Base-by-base conservation (phyloP, 2,113 vertebrate species). In the Trachemys scripta region DNA sequence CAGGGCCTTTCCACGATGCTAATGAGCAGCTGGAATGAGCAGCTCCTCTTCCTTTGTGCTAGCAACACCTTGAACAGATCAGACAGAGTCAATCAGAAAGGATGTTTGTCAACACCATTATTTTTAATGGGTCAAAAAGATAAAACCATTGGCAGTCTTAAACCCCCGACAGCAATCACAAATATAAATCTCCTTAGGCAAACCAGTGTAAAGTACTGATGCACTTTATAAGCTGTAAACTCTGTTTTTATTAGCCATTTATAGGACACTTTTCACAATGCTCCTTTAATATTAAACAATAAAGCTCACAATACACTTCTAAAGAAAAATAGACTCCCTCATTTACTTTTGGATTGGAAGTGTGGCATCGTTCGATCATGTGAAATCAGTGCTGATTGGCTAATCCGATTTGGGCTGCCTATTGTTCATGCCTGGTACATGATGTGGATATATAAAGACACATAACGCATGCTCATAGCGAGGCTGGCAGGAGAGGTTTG, bases 241-340 rank as follows among this genome's bases (percentile, higher is more conserved):
- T 59, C 94, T 92, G 89, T 94, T 98, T 98, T 98, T 98, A 98
- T 98, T 98, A 97, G 98, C 95, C 97, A 98, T 98, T 98, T 98
- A 98, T 96, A 95, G 97, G 97, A 96, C 97, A 97, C 97, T 98
- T 98, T 96, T 97, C 98, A 98, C 96, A 97, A 98, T 3, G 2
- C 96, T 96, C 98, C 96, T 97, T 98, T 98, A 98, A 97, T 98
- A 98, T 98, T 97, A 96, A 98, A 98, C 97, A 96, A 97, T 98
- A 98, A 98, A 98, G 97, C 97, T 98, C 97, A 97, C 89, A 95
- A 92, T 91, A 95, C 87, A 94, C 95, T 98, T 96, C 93, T 56
- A 95, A 96, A 97, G 97, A 95, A 95, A 97, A 97, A 97, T 82
- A 97, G 96, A 93, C 93, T 96, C 86, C 59, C 97, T 97, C 92